phyloP scores from a whole-genome alignment of 2,113 vertebrate genomes.

The Pachyramphus minor region DNA sequence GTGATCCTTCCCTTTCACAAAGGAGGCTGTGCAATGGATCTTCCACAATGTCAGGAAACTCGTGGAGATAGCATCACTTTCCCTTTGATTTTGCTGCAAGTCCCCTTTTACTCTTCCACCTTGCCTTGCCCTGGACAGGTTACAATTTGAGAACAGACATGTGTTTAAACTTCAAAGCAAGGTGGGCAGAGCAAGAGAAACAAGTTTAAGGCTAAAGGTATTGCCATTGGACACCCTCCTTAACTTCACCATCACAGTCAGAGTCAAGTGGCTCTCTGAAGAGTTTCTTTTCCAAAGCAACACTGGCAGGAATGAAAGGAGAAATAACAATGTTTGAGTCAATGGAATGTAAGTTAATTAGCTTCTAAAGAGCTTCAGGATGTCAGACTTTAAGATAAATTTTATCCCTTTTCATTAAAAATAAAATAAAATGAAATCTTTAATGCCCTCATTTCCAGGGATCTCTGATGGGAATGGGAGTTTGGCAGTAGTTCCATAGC shows the following conservation, averaged over 20 bases:
- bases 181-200: neutral
- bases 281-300: neutral
- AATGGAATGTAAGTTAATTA: neutral
- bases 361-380: neutral
- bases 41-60: neutral
- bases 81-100: neutral
- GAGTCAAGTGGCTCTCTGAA: neutral
- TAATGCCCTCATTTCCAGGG: neutral
- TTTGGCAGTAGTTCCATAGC: conserved; percentile 1
- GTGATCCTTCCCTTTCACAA: neutral
- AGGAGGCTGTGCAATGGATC: neutral
- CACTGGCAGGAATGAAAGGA: neutral
- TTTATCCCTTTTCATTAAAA: neutral
- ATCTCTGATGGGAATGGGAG: neutral
- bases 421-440: neutral
- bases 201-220: neutral
- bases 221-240: neutral
- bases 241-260: neutral
- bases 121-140: neutral
- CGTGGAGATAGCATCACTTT: neutral
- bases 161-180: neutral
- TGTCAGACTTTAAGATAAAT: neutral
- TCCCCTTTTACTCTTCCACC: neutral
- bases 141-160: neutral
- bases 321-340: neutral